Conservation (phyloP, 2,888 invertebrate genomes). For the Aricia artaxerxes region DNA sequence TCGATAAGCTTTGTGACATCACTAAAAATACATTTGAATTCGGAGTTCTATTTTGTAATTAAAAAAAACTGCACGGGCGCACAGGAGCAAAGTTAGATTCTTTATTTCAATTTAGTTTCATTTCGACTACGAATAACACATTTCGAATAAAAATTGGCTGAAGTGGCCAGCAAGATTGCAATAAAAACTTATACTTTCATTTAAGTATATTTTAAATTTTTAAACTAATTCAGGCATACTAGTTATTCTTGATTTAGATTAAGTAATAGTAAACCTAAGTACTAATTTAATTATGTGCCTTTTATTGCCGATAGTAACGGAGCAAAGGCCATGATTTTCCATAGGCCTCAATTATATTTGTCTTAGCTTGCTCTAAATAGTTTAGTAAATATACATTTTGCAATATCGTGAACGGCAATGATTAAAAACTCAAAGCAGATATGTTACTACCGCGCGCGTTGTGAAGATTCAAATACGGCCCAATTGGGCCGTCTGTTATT, state of each 20-base stretch:
- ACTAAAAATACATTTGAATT: constrained; percentile 17
- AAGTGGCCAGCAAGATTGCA: not conserved
- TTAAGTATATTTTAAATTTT: too few relatives aligned
- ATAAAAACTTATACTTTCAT: not conserved
- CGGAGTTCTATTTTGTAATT: constrained; percentile 3
- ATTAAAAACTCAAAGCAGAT: too few relatives aligned
- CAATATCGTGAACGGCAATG: constrained; percentile 6
- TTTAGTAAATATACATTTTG: constrained; percentile 8
- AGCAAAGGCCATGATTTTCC: not conserved
- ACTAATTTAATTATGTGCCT: not conserved
- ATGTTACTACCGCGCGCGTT: too few relatives aligned
- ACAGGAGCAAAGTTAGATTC: not conserved
- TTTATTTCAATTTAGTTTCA: not conserved
- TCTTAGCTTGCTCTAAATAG: constrained; percentile 7
- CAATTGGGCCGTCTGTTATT: too few relatives aligned
- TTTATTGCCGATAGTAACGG: not conserved
- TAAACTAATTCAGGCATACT: not conserved
- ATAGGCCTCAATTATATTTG: not conserved
- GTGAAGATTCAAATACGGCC: too few relatives aligned
- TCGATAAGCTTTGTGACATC: constrained; percentile 27
- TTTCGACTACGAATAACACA: not conserved
- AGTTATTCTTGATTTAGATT: not conserved
- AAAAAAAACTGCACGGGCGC: not conserved
- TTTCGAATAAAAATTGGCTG: too few relatives aligned
- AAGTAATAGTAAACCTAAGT: not conserved